phyloP scores from a whole-genome alignment of 2,888 invertebrate species.

The Omphaloscelis lunosa region DNA sequence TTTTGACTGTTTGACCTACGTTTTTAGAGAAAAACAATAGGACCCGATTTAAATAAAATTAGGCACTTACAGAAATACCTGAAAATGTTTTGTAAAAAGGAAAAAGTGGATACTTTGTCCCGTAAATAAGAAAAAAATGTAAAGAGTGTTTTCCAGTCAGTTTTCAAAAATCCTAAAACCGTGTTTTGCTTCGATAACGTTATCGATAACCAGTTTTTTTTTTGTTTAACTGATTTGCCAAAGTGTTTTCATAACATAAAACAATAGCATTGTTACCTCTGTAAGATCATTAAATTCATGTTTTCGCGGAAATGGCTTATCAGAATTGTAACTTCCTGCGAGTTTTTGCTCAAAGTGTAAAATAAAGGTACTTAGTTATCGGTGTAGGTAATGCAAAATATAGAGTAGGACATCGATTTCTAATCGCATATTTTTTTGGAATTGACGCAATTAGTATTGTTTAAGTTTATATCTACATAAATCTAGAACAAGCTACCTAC shows the following conservation, averaged over 20 bases:
- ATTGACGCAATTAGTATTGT: background rate
- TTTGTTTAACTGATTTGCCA: background rate
- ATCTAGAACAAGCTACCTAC: too few species aligned
- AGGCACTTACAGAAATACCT: too few species aligned
- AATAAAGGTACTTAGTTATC: background rate
- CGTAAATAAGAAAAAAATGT: background rate
- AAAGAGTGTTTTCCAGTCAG: background rate
- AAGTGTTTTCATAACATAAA: background rate
- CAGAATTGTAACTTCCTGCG: constrained; percentile 46
- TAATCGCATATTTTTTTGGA: background rate
- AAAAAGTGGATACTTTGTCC: background rate
- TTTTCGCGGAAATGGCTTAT: constrained; percentile 38
- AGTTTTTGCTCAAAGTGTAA: background rate
- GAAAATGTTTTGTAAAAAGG: too few species aligned
- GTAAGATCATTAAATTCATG: constrained; percentile 37
- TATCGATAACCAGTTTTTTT: background rate
- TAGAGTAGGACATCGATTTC: background rate
- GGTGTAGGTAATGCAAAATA: constrained; percentile 4
- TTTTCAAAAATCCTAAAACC: background rate
- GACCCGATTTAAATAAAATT: too few species aligned
- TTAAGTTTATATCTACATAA: too few species aligned
- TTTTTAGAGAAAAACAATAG: too few species aligned
- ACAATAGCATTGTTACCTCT: constrained; percentile 34
- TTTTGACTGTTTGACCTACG: too few species aligned
- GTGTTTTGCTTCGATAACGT: background rate